phyloP scores from a whole-genome alignment of 2,113 vertebrate genomes.

The Osmerus eperlanus region DNA sequence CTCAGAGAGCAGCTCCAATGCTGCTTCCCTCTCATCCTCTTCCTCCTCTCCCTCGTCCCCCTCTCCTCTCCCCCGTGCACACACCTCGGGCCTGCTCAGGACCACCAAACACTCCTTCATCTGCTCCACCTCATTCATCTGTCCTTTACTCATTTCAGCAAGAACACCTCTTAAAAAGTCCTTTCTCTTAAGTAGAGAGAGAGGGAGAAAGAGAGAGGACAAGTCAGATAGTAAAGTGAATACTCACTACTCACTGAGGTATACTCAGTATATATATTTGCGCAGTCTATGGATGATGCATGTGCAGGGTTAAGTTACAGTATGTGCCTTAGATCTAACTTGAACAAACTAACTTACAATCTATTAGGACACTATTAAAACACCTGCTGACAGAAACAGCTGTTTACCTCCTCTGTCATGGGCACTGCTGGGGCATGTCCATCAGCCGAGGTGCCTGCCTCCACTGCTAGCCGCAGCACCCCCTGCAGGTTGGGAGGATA shows the following conservation, averaged over 20 bases:
- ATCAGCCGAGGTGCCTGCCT: conserved; percentile 74
- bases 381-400: too few species aligned
- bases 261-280: too few species aligned
- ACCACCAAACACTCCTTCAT: conserved; percentile 81
- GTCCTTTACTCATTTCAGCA: conserved; percentile 76
- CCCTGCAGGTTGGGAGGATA: conserved; percentile 82
- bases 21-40: conserved; percentile 70
- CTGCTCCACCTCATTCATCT: conserved; percentile 82
- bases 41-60: conserved; percentile 50
- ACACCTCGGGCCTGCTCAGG: conserved; percentile 44
- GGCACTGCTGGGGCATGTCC: conserved; percentile 65
- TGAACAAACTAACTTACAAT: too few species aligned
- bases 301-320: too few species aligned
- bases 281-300: too few species aligned
- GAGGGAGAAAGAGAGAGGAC: background rate
- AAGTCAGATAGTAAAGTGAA: background rate
- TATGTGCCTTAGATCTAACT: too few species aligned
- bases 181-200: conserved; percentile 67
- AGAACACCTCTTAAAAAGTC: conserved; percentile 81
- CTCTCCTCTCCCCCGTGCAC: conserved; percentile 25
- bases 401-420: conserved; percentile 83
- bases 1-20: conserved; percentile 81
- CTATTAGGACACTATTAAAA: too few species aligned
- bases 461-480: conserved; percentile 83
- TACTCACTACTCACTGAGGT: background rate